A percentile compares a stretch with the other conserved stretches of the same genome.
These are phyloP conservation scores for Hemiscyllium ocellatum DNA, from an alignment of 2,113 vertebrate species.

Conservation along the genomic window DNA sequence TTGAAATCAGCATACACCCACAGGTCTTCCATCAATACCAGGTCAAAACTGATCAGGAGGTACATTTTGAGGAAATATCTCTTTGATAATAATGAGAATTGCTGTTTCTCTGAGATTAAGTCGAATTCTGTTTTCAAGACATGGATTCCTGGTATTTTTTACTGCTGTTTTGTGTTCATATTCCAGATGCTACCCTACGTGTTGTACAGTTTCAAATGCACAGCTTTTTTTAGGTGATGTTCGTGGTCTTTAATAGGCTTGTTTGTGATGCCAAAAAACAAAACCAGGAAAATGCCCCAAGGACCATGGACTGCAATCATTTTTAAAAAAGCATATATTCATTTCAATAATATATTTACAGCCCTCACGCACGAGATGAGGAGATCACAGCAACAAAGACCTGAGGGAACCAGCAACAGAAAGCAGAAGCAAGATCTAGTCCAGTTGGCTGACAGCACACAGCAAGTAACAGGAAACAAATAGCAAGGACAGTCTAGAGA, in stretches of 20 bases:
- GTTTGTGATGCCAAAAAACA: constrained; percentile 4
- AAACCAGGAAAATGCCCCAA: background rate
- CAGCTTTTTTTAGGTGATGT: background rate
- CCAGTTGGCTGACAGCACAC: background rate
- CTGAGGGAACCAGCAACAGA: background rate
- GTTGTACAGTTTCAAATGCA: background rate
- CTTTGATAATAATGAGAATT: background rate
- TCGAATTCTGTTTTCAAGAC: background rate
- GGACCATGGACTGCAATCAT: background rate
- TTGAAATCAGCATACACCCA: background rate
- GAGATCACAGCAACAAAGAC: background rate
- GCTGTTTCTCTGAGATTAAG: background rate
- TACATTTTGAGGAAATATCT: background rate
- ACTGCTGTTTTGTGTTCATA: background rate
- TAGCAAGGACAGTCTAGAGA: background rate
- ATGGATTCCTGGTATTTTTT: background rate
- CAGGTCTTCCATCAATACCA: background rate
- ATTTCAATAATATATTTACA: background rate
- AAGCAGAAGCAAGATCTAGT: background rate
- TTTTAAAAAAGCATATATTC: background rate
- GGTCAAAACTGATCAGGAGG: background rate
- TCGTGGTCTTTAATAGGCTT: background rate
- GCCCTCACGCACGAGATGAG: background rate
- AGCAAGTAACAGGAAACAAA: background rate
- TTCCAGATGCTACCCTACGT: background rate